These are phyloP conservation scores for Drosophila anomelani DNA, from an alignment of 2,888 invertebrate species.

Conservation along the genomic window DNA sequence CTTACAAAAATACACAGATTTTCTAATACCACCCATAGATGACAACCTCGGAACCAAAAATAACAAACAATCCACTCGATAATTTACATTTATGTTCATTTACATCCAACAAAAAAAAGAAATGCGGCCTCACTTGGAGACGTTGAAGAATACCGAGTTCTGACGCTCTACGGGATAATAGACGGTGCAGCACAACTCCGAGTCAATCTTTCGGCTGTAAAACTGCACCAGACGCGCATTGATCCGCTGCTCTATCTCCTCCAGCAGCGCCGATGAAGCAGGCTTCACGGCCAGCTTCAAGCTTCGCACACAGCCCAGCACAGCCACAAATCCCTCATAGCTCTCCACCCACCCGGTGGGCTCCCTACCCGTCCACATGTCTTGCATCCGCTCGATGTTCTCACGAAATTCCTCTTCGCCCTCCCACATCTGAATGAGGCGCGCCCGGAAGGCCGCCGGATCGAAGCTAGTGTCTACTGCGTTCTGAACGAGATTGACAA, in stretches of 20 bases:
- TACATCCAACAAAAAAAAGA: not conserved
- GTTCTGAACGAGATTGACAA: slow-evolving; percentile 61
- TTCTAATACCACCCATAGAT: not conserved
- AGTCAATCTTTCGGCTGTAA: slow-evolving; percentile 75
- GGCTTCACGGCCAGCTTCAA: slow-evolving; percentile 75
- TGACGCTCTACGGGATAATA: slow-evolving; percentile 80
- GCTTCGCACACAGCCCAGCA: slow-evolving; percentile 70
- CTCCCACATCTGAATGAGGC: slow-evolving; percentile 69
- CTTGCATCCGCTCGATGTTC: slow-evolving; percentile 69
- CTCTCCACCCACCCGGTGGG: slow-evolving; percentile 40
- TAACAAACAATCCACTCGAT: slow-evolving; percentile 3
- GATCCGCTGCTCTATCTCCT: slow-evolving; percentile 75
- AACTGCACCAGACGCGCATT: slow-evolving; percentile 74
- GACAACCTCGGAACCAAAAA: not conserved
- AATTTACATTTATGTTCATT: slow-evolving; percentile 31
- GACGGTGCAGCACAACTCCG: slow-evolving; percentile 81
- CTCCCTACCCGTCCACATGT: slow-evolving; percentile 43
- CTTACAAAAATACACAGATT: too few relatives aligned
- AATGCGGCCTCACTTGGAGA: slow-evolving; percentile 1
- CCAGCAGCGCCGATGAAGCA: slow-evolving; percentile 65
- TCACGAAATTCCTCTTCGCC: slow-evolving; percentile 70
- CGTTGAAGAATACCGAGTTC: slow-evolving; percentile 32
- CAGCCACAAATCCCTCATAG: slow-evolving; percentile 78
- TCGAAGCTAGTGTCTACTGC: slow-evolving; percentile 15
- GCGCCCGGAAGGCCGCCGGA: slow-evolving; percentile 46